Base-by-base conservation (phyloP, 2,888 invertebrate species). In the Boloria euphrosyne region DNA sequence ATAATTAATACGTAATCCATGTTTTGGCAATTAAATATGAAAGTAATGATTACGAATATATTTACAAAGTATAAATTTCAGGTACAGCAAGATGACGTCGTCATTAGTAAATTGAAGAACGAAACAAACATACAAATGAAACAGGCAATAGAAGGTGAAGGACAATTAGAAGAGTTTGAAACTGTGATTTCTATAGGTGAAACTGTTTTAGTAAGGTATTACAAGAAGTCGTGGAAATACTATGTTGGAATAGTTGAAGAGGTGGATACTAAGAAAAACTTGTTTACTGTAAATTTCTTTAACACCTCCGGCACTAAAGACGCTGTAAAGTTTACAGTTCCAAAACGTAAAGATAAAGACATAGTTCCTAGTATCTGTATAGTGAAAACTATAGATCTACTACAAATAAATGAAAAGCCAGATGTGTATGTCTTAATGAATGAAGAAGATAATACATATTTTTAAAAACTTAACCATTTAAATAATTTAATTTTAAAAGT, bases 351-450 rank as follows among this genome's bases (percentile, higher is more conserved):
- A 46, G 46, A 46, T 46, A 13, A n/a, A 46, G 46, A 46, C 46
- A 46, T 46, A 46, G 46, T 46, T n/a, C 13, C 46, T 13, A 14
- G 14, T 3, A n/a, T 3, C 13, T 46, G 14, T 13, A 46, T 46
- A 46, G 46, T 46, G n/a, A 46, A 46, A 46, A 46, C 13, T 14
- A n/a, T n/a, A 14, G n/a, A 14, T 14, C n/a, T 46, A n/a, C 13
- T n/a, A 46, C 46, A 46, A 46, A 46, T 14, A 14, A 46, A 13
- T 46, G 71, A 43, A 71, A 71, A 71, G 61, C 69, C 62, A 67
- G 69, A 69, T 68, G 27, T 27, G 27, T 27, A 27, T 27, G 27
- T 27, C 27, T 5, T 27, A 27, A 27, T 27, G 27, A 27, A 27
- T 27, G 27, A 27, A 27, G 5, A 27, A 27, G 27, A 27, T 27